Evolutionary conservation across 2,888 invertebrate genomes (phyloP), one percentile per base, ranked within the genome.

Genomic region (Deilephila elpenor): DNA sequence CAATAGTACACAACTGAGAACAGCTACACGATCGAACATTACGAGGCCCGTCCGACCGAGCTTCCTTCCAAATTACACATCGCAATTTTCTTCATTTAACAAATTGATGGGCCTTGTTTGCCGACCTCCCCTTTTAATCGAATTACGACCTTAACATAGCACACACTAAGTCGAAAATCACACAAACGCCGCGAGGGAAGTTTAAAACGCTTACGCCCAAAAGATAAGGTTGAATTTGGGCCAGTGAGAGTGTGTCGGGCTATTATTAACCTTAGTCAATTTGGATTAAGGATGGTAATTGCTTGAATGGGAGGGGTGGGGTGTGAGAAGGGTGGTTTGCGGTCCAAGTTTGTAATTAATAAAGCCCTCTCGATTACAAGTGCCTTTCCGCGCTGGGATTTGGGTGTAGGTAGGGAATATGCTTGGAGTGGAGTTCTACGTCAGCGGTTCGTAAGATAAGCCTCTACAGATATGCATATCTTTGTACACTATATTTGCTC

Each of bases 321-420:
- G 79, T 77, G 79, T 80, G 77, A 80, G 80, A 76, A 78, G 84
- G 89, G 86, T 84, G 88, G 87, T 87, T 67, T 93, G 94, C 86
- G 93, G 94, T 93, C 87, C 85, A 91, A 94, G 93, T 93, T 94
- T 91, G 93, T 94, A 94, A 94, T 94, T 94, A 94, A 94, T 94
- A 94, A 94, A 93, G 90, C 89, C 91, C 89, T 93, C 93, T 94
- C 93, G 91, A 92, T 94, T 94, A 93, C 94, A 93, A 93, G 93
- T 90, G 90, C 91, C 90, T 93, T 93, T 91, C 92, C 92, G 86
- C 92, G 80, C 83, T 80, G 90, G 89, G 84, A 85, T 86, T 88
- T 83, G 83, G 83, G 86, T 76, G 78, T 79, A 25, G 64, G 44
- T 51, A 67, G 25, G 51, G 67, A 67, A 67, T 67, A 67, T 72